A percentile compares a stretch with the other conserved stretches of the same genome.
phyloP scores from a whole-genome alignment of 37 sponge, comb jelly and placozoan species.

The Lycopodina hypogea region DNA sequence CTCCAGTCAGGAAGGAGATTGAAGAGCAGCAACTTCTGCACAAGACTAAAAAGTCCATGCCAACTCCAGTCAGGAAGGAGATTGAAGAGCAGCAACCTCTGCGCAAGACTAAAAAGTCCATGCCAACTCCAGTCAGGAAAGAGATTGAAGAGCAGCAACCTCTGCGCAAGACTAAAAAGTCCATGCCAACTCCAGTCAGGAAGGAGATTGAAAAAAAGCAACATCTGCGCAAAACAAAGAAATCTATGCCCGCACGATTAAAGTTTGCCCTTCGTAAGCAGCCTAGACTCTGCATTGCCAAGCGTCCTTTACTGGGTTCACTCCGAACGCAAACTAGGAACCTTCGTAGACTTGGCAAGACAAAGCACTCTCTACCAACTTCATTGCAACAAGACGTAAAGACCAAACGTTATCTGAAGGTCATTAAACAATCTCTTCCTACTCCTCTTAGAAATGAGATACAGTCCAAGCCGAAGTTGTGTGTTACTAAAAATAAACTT shows the following conservation, averaged over 20 bases:
- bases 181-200: conserved; percentile 64
- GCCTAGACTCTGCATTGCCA: not conserved
- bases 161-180: conserved; percentile 37
- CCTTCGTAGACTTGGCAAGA: conserved; percentile 9
- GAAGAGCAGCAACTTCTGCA: conserved; percentile 20
- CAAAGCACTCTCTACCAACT: conserved; percentile 31
- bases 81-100: conserved; percentile 43
- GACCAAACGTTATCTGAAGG: not conserved
- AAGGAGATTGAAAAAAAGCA: conserved; percentile 38
- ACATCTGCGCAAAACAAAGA: conserved; percentile 45
- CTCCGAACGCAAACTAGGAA: conserved; percentile 15
- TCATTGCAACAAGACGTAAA: conserved; percentile 33
- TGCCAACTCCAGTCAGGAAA: conserved; percentile 68
- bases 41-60: conserved; percentile 32
- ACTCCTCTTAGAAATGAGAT: conserved; percentile 37
- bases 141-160: conserved; percentile 45
- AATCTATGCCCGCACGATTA: conserved; percentile 27
- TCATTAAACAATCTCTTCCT: conserved; percentile 19
- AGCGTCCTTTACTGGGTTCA: not conserved
- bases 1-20: conserved; percentile 62
- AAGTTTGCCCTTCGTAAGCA: not conserved
- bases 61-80: conserved; percentile 58
- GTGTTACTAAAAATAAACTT: conserved; percentile 31
- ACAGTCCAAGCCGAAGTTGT: conserved; percentile 24
- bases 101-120: conserved; percentile 41